These are phyloP conservation scores for Athalia cordata DNA, from an alignment of 2,888 invertebrate species.

Conservation along the genomic window DNA sequence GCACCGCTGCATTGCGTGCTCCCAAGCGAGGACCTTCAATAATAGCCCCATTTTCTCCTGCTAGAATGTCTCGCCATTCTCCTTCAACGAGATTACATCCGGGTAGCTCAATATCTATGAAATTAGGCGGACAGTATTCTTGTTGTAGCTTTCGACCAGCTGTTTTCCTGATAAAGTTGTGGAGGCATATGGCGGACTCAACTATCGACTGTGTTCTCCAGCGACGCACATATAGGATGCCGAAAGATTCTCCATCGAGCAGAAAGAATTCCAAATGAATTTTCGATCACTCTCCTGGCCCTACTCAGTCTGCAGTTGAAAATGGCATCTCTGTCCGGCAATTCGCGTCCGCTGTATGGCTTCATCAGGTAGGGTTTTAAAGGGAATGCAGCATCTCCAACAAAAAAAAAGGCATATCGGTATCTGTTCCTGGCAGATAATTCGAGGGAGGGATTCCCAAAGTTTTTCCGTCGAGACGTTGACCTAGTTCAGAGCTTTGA, in stretches of 20 bases:
- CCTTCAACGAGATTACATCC: not conserved
- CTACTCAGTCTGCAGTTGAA: slow-evolving; percentile 43
- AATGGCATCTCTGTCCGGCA: slow-evolving; percentile 3
- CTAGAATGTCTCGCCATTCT: not conserved
- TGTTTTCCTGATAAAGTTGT: slow-evolving; percentile 10
- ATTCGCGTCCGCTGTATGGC: slow-evolving; percentile 37
- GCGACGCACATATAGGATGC: not conserved
- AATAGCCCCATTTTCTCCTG: slow-evolving; percentile 14
- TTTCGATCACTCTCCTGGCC: slow-evolving; percentile 39
- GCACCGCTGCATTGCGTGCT: not conserved
- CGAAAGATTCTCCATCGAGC: slow-evolving; percentile 25
- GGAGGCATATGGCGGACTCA: slow-evolving; percentile 18
- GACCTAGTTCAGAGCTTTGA: not conserved
- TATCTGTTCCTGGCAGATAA: not conserved
- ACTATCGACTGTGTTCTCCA: not conserved
- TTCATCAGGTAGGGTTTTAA: slow-evolving; percentile 23
- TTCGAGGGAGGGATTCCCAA: not conserved
- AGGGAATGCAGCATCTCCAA: slow-evolving; percentile 46
- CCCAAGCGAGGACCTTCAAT: slow-evolving; percentile 1
- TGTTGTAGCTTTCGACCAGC: not conserved
- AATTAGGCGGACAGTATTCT: slow-evolving; percentile 3
- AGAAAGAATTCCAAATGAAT: slow-evolving; percentile 34
- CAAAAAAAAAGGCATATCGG: slow-evolving; percentile 11
- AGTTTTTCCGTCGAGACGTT: not conserved
- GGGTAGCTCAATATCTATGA: not conserved